These are phyloP conservation scores for Sycobia sp. DNA, from an alignment of 1,140 invertebrate species.

Conservation along the genomic window DNA sequence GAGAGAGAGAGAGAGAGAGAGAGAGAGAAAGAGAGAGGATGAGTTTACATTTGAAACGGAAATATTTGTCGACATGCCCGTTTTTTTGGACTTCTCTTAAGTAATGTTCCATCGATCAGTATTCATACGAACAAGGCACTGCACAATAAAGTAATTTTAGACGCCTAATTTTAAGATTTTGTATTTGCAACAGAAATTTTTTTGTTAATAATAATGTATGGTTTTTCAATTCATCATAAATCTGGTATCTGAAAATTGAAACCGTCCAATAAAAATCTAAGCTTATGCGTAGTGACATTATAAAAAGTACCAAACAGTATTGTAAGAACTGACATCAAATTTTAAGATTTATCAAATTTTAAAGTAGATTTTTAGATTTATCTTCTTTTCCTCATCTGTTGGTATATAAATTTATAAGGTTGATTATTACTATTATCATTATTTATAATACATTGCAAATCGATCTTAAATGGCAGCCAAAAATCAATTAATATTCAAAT, in stretches of 20 bases:
- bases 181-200: constrained; percentile 10
- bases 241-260: no score
- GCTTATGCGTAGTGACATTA: not conserved
- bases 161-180: constrained; percentile 14
- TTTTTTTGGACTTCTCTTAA: constrained; percentile 8
- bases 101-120: constrained; percentile 13
- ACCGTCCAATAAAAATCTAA: constrained; percentile 1
- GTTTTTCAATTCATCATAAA: not conserved
- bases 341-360: constrained; percentile 11
- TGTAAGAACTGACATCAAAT: constrained; percentile 4
- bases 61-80: constrained; percentile 12
- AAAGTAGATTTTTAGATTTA: no score
- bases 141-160: constrained; percentile 27
- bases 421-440: not conserved
- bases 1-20: no score
- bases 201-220: not conserved
- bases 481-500: no score
- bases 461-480: not conserved
- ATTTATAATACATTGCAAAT: not conserved
- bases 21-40: no score
- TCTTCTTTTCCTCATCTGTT: no score
- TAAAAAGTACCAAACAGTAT: constrained; percentile 28
- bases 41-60: constrained; percentile 7
- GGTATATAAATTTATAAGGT: not conserved
- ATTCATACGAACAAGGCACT: constrained; percentile 31